These are phyloP conservation scores for Pseudonaja textilis DNA, from an alignment of 2,113 vertebrate species.

Conservation along the genomic window DNA sequence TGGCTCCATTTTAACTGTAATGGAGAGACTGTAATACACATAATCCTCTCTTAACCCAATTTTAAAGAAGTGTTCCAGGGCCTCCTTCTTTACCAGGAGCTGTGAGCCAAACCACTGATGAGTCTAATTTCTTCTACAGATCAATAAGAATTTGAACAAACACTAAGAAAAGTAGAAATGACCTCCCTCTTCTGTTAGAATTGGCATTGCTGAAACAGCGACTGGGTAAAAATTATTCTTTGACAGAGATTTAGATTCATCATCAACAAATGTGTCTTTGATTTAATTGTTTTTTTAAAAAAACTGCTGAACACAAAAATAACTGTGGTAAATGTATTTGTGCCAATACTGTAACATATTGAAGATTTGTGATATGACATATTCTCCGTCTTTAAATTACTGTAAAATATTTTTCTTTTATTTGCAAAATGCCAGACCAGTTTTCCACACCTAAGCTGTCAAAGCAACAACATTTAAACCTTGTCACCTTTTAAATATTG, in stretches of 20 bases:
- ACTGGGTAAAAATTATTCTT: rapidly evolving
- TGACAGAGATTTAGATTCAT: rapidly evolving
- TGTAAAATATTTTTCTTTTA: not conserved
- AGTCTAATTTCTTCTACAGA: not conserved
- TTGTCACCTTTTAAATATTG: rapidly evolving
- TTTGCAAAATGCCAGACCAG: not conserved
- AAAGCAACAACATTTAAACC: not conserved
- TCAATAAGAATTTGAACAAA: not conserved
- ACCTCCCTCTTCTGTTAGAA: not conserved
- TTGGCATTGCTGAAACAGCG: not conserved
- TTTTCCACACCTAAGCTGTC: not conserved
- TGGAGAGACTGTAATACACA: not conserved
- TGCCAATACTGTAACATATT: not conserved
- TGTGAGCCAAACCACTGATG: not conserved
- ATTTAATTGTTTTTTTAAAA: not conserved
- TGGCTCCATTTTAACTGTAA: slow-evolving; percentile 14
- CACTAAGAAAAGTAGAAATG: not conserved
- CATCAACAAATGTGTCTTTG: not conserved
- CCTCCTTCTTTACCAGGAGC: not conserved
- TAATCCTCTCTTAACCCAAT: not conserved
- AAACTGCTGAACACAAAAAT: not conserved
- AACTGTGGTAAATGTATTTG: rapidly evolving
- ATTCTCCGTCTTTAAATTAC: not conserved
- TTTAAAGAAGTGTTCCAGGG: not conserved
- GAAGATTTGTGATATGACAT: not conserved